Evolutionary conservation across 2,888 invertebrate species (phyloP), one percentile per base, ranked within the genome.

Genomic region (Caenorhabditis sulstoni): DNA sequence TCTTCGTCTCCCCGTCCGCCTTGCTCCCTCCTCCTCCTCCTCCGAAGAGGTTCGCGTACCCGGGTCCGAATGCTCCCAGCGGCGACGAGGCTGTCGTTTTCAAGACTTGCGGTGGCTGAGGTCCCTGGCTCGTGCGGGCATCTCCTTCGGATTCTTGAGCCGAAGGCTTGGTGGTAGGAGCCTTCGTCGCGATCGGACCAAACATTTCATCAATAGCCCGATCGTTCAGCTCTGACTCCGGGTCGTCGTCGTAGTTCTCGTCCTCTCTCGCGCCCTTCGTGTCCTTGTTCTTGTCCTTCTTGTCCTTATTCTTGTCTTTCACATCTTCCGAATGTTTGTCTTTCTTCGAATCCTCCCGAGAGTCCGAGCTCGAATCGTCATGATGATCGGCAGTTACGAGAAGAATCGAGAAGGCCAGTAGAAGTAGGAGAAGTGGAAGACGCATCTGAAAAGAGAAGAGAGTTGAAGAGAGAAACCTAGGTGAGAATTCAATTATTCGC

Each of bases 381-480:
- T 37, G 37, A 37, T 64, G 37, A 35, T 67, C 67, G 14, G 67
- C 58, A 47, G 57, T 22, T 11, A 49, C 14, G 49, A 20, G 11
- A 29, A 49, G 0, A 58, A 18, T 9, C 39, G 1, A 41, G 41
- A 11, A 3, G 2, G 58, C 16, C 14, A 67, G 29, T 0, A 67
- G 7, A 14, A 29, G 8, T 58, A 29, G 22, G 14, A 11, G 11
- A 8, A 14, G 41, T 3, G 7, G 41, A 11, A 41, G 41, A 41
- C 41, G 41, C 67, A 67, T 67, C 67, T 67, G 67, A 22, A 67
- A 29, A 2, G n/a, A 39, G 12, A 7, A 35, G 18, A 11, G n/a
- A 49, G 18, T 35, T 20, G 20, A 16, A 9, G 37, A 49, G 9
- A n/a, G n/a, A n/a, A n/a, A n/a, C n/a, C n/a, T n/a, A n/a, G n/a